Base-by-base conservation (phyloP, 2,888 invertebrate genomes). In the Scaptomyza caliginosa region DNA sequence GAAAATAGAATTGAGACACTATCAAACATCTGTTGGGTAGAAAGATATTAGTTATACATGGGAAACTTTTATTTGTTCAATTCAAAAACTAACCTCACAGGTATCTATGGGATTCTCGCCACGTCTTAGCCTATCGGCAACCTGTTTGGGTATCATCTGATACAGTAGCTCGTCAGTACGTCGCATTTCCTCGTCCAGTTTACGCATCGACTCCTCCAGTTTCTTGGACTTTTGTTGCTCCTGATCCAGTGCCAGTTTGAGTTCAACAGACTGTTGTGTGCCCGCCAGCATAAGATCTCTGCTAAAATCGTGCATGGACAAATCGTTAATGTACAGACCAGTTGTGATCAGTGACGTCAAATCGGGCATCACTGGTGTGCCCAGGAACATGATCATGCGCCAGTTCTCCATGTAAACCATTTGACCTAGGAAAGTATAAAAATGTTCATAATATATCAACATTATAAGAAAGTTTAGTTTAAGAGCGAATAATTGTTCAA, bases 381-480 rank as follows among this genome's bases (percentile, higher is more conserved):
- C 98, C 50, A 99, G 92, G 90, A 98, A 99, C 94, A 99, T 96
- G 92, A 99, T 97, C 95, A 98, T 96, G 69, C 96, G 94, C 99
- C 99, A 99, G 89, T 98, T 97, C 78, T 97, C 96, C 98, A 99
- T 98, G 91, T 97, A 98, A 87, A 99, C 96, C 99, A 99, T 99
- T 93, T 99, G 99, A 79, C 99, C 99, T 96, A 24, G 6, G 8
- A n/a, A 2, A 8, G 4, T 4, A n/a, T 8, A 8, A 39, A 21
- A 39, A 6, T 23, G 5, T 4, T 5, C 19, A 21, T 39, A 8
- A 39, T n/a, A 21, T 19, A 2, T 23, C 7, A 23, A 6, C 4
- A 40, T 21, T 8, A 4, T 4, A 2, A 13, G 4, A 4, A 40
- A 21, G n/a, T 19, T 2, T 19, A 39, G 4, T 5, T 23, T 5